These are phyloP conservation scores for Anoncus sp. DNA, from an alignment of 2,888 invertebrate genomes.

Conservation along the genomic window DNA sequence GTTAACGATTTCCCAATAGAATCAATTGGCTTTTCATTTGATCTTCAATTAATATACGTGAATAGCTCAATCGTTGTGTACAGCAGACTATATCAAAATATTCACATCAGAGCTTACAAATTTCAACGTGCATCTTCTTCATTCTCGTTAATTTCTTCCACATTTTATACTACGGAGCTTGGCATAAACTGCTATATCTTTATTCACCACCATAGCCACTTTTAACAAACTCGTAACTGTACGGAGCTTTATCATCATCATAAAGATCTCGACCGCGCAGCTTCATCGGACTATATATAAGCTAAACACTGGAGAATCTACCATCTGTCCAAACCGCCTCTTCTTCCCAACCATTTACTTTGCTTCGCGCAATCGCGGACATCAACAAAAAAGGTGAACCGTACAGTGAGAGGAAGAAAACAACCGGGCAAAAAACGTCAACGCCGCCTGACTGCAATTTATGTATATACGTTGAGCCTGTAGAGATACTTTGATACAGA, in stretches of 20 bases:
- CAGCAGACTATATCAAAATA: neutral
- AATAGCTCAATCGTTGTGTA: neutral
- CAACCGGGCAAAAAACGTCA: slow-evolving; percentile 18
- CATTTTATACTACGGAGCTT: slow-evolving; percentile 20
- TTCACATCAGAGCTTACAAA: neutral
- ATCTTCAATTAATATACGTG: neutral
- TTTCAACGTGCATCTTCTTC: neutral
- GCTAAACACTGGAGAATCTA: slow-evolving; percentile 16
- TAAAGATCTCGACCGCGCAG: slow-evolving; percentile 76
- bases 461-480: slow-evolving; percentile 22
- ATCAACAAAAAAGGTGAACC: slow-evolving; percentile 20
- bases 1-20: neutral
- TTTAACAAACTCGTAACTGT: slow-evolving; percentile 76
- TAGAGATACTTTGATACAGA: neutral
- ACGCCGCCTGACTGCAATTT: slow-evolving; percentile 18
- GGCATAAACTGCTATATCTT: slow-evolving; percentile 74
- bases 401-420: slow-evolving; percentile 19
- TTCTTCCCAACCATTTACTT: slow-evolving; percentile 10
- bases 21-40: neutral
- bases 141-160: slow-evolving; percentile 24
- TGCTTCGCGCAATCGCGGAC: slow-evolving; percentile 9
- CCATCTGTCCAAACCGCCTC: slow-evolving; percentile 12
- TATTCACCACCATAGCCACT: slow-evolving; percentile 74
- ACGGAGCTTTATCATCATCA: slow-evolving; percentile 75
- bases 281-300: slow-evolving; percentile 22